Evolutionary conservation across 1,140 invertebrate species (phyloP), one percentile per base, ranked within the genome.

Genomic region (Procambarus clarkii): DNA sequence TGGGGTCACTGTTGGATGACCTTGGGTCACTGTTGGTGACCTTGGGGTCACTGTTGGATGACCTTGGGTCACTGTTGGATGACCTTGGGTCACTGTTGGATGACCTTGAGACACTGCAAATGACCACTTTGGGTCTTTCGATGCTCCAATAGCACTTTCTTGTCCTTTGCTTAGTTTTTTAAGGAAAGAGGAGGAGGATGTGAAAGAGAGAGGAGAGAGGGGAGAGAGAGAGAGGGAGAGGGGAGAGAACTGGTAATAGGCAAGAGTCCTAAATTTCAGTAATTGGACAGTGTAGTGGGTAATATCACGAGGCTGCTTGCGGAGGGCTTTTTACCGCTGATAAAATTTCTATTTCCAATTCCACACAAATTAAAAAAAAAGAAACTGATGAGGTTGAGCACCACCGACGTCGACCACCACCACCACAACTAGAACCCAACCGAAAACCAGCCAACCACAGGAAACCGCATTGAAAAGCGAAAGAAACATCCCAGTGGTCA

Each of bases 291-390:
- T 60, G 34, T 54, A 18, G 54, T 5, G 3, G 64, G 64, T n/a
- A 34, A 44, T 34, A 74, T 34, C 24, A 2, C n/a, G 2, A 34
- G 15, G 69, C 11, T 34, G n/a, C 69, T 24, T 5, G 84, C 24
- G 34, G 58, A 83, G 69, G 81, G 84, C 84, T 86, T 69, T 77
- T 76, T 76, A 13, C 60, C 58, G 58, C 69, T 83, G 81, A 83
- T 83, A 83, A 83, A 83, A 83, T 83, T 83, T 64, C 69, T 83
- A 21, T 50, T 50, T 80, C 78, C 78, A 24, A 48, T 48, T 80
- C 45, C 78, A 50, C 78, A 81, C 24, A 81, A 58, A 54, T n/a
- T 13, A 58, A 54, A 58, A 54, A 58, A 8, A n/a, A 58, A 21
- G 78, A n/a, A 46, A 48, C 46, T 8, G 24, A n/a, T 21, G 21